phyloP scores from a whole-genome alignment of 2,888 invertebrate species.

The Pyrochroa serraticornis region DNA sequence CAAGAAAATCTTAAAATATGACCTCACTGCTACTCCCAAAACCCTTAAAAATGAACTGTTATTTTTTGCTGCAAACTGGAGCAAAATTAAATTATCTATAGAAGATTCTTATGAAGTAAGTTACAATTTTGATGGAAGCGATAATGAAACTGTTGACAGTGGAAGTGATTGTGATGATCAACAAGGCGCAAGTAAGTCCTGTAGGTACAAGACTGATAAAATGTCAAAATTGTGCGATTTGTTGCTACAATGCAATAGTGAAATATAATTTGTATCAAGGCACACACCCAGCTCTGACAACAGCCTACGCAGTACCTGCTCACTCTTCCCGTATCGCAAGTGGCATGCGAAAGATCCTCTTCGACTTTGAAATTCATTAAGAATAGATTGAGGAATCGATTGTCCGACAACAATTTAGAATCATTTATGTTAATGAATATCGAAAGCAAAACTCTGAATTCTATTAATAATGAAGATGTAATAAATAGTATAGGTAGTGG shows the following conservation, averaged over 20 bases:
- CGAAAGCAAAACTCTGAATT: too few species aligned
- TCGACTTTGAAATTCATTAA: slow-evolving; percentile 13
- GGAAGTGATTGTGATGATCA: neutral
- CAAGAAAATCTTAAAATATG: slow-evolving; percentile 1
- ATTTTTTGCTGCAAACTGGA: neutral
- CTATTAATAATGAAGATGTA: too few species aligned
- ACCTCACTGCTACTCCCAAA: neutral
- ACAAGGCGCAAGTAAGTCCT: neutral
- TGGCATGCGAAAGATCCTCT: slow-evolving; percentile 11
- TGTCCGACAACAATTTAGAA: too few species aligned
- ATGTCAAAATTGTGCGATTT: slow-evolving; percentile 15
- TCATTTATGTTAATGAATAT: too few species aligned
- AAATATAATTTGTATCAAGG: slow-evolving; percentile 8
- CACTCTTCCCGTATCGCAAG: slow-evolving; percentile 12
- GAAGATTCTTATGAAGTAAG: slow-evolving; percentile 1
- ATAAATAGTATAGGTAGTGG: too few species aligned
- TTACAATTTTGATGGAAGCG: neutral
- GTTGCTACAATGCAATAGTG: slow-evolving; percentile 2
- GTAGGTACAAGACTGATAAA: too few species aligned
- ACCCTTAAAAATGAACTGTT: neutral
- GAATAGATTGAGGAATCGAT: slow-evolving; percentile 10
- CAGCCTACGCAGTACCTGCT: slow-evolving; percentile 14
- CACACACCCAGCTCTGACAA: neutral
- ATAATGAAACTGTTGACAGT: neutral
- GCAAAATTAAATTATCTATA: neutral